phyloP scores from a whole-genome alignment of 1,140 invertebrate species.

The Danaus melanippus region DNA sequence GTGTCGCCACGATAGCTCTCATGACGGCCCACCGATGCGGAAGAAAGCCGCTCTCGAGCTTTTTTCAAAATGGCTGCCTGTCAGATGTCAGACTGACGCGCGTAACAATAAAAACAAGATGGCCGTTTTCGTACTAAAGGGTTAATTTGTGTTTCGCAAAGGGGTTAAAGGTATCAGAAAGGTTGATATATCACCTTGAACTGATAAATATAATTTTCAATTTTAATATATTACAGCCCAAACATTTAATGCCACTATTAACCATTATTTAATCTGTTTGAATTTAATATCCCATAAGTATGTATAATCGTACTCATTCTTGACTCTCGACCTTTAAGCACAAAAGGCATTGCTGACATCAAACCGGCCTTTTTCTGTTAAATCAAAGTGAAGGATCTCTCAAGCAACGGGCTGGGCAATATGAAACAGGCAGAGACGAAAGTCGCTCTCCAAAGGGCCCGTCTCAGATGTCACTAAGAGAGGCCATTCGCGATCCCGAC shows the following conservation, averaged over 20 bases:
- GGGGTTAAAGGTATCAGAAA: neutral
- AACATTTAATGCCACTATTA: no score
- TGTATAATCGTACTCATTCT: slow-evolving; percentile 5
- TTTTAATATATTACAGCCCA: no score
- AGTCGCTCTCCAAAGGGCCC: slow-evolving; percentile 60
- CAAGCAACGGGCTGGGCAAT: slow-evolving; percentile 56
- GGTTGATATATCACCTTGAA: no score
- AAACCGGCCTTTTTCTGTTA: slow-evolving; percentile 62
- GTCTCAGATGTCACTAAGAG: slow-evolving; percentile 65
- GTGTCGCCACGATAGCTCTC: slow-evolving; percentile 65
- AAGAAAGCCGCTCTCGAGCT: slow-evolving; percentile 65
- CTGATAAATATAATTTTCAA: no score
- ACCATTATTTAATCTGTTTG: neutral
- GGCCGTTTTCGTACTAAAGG: slow-evolving; percentile 41
- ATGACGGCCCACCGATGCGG: slow-evolving; percentile 61
- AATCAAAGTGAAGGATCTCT: slow-evolving; percentile 66
- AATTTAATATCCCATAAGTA: slow-evolving; percentile 6
- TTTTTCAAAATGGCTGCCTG: slow-evolving; percentile 68
- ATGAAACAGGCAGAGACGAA: slow-evolving; percentile 61
- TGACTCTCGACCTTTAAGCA: slow-evolving; percentile 29
- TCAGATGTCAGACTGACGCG: slow-evolving; percentile 58
- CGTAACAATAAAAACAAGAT: slow-evolving; percentile 57
- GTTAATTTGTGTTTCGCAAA: slow-evolving; percentile 31
- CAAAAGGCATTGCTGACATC: slow-evolving; percentile 35
- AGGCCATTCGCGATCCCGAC: slow-evolving; percentile 62